These are phyloP conservation scores for Sphenodon punctatus DNA, from an alignment of 2,797 vertebrate genomes.

Conservation along the genomic window DNA sequence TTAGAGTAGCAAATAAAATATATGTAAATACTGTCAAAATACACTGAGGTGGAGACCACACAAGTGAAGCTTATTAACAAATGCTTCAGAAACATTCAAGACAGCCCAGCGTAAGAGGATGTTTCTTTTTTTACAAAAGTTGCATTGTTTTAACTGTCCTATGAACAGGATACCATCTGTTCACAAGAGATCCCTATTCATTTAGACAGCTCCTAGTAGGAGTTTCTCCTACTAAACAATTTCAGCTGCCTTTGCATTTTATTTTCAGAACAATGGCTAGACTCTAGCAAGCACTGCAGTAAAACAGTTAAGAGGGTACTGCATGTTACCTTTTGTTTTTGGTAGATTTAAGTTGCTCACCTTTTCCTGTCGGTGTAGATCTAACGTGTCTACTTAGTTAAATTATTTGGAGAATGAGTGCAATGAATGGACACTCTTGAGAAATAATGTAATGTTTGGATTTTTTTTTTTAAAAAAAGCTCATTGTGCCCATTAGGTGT, in stretches of 20 bases:
- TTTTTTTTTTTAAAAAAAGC: not conserved
- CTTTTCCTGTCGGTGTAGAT: not conserved
- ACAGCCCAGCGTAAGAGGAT: constrained; percentile 38
- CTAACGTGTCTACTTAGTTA: not conserved
- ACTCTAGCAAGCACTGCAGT: not conserved
- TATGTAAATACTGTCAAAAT: not conserved
- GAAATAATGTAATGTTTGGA: too few species aligned
- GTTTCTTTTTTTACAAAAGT: constrained; percentile 54
- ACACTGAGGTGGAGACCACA: constrained; percentile 27
- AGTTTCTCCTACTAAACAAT: constrained; percentile 27
- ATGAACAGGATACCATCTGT: constrained; percentile 70
- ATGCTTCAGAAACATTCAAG: constrained; percentile 49
- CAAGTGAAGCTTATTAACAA: constrained; percentile 47
- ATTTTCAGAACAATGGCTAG: constrained; percentile 54
- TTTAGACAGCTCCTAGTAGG: constrained; percentile 36
- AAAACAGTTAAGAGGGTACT: constrained; percentile 11
- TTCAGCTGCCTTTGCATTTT: constrained; percentile 52
- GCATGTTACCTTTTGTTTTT: constrained; percentile 17
- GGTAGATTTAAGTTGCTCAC: constrained; percentile 17
- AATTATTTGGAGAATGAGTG: not conserved
- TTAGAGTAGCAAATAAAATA: not conserved
- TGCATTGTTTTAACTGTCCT: constrained; percentile 38
- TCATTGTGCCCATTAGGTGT: not conserved
- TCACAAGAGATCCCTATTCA: constrained; percentile 60
- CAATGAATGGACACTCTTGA: not conserved